These are phyloP conservation scores for Siderastrea siderea DNA, from an alignment of 92 coral and sea anemone species.

Conservation along the genomic window DNA sequence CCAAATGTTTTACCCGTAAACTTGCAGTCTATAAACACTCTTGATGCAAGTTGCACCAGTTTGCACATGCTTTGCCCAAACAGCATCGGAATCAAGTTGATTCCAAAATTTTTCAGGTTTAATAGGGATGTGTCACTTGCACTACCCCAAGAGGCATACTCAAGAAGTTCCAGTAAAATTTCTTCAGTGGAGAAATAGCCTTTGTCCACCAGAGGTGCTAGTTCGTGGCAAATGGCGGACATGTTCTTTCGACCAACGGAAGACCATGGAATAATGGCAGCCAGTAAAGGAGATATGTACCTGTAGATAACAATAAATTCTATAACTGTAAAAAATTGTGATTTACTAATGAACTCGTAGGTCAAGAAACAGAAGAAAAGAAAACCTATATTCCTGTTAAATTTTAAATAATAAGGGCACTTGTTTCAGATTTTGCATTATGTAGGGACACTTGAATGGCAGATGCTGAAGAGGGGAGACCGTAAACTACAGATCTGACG, in stretches of 20 bases:
- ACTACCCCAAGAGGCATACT: constrained; percentile 66
- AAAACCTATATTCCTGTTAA: not conserved
- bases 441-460: too few relatives aligned
- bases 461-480: too few relatives aligned
- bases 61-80: constrained; percentile 76
- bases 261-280: constrained; percentile 82
- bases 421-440: too few relatives aligned
- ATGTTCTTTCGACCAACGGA: constrained; percentile 63
- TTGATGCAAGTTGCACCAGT: constrained; percentile 78
- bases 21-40: constrained; percentile 52
- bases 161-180: constrained; percentile 77
- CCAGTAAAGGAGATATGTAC: constrained; percentile 82
- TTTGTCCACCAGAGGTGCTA: constrained; percentile 73
- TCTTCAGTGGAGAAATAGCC: constrained; percentile 77
- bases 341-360: not conserved
- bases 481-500: too few relatives aligned
- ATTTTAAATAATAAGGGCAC: too few relatives aligned
- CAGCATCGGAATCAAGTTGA: constrained; percentile 51
- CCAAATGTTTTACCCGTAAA: constrained; percentile 56
- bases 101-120: constrained; percentile 64
- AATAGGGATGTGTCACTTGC: constrained; percentile 50
- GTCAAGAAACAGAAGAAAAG: not conserved
- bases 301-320: constrained; percentile 26
- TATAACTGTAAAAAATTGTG: not conserved
- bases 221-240: constrained; percentile 25